phyloP scores from a whole-genome alignment of 1,140 invertebrate species.

The Megalonaias nervosa region DNA sequence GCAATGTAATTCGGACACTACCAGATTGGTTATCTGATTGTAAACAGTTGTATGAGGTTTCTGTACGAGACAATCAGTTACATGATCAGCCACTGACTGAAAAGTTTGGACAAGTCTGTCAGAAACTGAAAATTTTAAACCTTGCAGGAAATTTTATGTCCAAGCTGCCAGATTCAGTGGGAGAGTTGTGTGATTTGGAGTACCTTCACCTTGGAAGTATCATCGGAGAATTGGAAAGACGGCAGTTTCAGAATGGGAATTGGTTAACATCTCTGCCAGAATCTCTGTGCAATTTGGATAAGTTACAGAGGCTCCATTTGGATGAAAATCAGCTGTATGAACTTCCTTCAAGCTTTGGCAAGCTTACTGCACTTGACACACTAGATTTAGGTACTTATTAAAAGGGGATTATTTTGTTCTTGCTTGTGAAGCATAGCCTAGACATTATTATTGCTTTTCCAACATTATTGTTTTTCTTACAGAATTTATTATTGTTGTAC shows the following conservation, averaged over 20 bases:
- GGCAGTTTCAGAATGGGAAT: conserved; percentile 65
- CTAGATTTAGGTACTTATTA: conserved; percentile 56
- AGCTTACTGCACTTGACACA: conserved; percentile 53
- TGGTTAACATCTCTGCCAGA: conserved; percentile 56
- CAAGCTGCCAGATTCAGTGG: conserved; percentile 47
- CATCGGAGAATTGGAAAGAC: conserved; percentile 59
- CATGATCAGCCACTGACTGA: conserved; percentile 43
- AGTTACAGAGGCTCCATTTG: conserved; percentile 49
- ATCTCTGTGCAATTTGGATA: conserved; percentile 49
- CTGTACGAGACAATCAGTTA: conserved; percentile 55
- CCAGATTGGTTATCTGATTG: conserved; percentile 56
- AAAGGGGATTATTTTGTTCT: not conserved
- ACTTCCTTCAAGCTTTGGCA: conserved; percentile 59
- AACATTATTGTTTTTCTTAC: not conserved
- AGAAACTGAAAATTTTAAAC: conserved; percentile 48
- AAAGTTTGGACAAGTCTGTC: conserved; percentile 46
- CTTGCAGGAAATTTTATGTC: conserved; percentile 60
- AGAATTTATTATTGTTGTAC: not conserved
- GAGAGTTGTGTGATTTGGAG: conserved; percentile 51
- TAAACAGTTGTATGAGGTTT: conserved; percentile 46
- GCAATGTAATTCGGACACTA: conserved; percentile 47
- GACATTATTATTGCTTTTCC: not conserved
- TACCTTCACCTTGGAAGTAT: conserved; percentile 59
- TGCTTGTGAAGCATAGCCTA: not conserved
- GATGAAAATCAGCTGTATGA: conserved; percentile 64